These are phyloP conservation scores for Protonemura montana DNA, from an alignment of 2,888 invertebrate species.

Conservation along the genomic window DNA sequence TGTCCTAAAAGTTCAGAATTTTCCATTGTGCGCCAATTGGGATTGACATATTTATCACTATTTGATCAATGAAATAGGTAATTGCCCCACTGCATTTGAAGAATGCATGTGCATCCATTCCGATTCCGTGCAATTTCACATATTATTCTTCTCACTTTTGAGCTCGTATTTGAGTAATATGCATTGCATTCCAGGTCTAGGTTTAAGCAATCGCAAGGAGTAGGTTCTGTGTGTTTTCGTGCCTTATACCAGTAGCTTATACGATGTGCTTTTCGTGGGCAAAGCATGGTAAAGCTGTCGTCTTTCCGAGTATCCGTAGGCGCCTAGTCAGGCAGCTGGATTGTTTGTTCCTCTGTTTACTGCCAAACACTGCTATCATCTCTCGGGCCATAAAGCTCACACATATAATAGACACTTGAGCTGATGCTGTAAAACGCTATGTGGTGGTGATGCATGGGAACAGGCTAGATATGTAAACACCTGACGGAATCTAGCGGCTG, in stretches of 20 bases:
- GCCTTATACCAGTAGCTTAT: constrained; percentile 16
- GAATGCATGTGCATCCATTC: no score
- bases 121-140: not conserved
- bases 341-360: constrained; percentile 31
- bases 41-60: no score
- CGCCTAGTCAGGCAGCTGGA: constrained; percentile 8
- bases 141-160: not conserved
- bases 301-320: not conserved
- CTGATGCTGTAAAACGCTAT: constrained; percentile 4
- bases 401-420: constrained; percentile 5
- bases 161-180: not conserved
- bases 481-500: not conserved
- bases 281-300: constrained; percentile 19
- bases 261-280: not conserved
- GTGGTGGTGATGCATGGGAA: not conserved
- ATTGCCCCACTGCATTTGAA: no score
- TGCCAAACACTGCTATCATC: constrained; percentile 32
- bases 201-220: not conserved
- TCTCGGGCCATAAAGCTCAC: not conserved
- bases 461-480: not conserved
- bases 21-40: no score
- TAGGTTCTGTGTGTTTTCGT: not conserved
- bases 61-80: no score
- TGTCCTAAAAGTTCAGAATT: no score
- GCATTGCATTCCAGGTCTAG: not conserved